Base-by-base conservation (phyloP, 2,113 vertebrate genomes). In the Charadrius vociferus region DNA sequence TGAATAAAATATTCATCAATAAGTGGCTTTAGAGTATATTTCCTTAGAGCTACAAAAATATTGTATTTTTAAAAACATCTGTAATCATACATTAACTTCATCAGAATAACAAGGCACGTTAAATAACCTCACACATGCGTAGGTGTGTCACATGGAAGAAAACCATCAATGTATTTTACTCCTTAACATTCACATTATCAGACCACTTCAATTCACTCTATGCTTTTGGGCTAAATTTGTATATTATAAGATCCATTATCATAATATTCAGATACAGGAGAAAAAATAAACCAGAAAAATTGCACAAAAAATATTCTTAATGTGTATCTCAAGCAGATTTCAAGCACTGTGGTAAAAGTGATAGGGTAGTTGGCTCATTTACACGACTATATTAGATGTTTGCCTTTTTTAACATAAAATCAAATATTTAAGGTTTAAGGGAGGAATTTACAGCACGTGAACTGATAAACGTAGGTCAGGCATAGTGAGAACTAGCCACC, bases 401-500 rank as follows among this genome's bases (percentile, higher is more conserved):
- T 67, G 32, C 43, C 62, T 84, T 52, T 66, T 72, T 41, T 6
- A 34, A 81, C 50, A 68, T 50, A 49, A 91, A 93, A 91, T 65
- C 5, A 73, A 86, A 8, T 61, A 41, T 50, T 88, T 87, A 74
- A 87, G 53, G 23, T 75, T 82, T 70, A 67, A 71, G 68, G 20
- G 18, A 71, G 52, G 55, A 87, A 88, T 87, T 83, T 77, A 45
- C 65, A 83, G 72, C 81, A 93, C 5, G 0, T 36, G 43, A 96
- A 90, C 63, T 56, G 72, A 92, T 61, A 95, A 95, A 88, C 50
- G 7, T 7, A 83, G 72, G 79, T 89, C 91, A 91, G 91, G 49
- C 84, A 87, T 9, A 83, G 88, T 36, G 71, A 87, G 81, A 93
- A 96, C 43, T 39, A 85, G 86, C 50, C 79, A 85, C 95, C 88